These are phyloP conservation scores for Pangasius sanitwongsei DNA, from an alignment of 2,797 vertebrate genomes.

Conservation along the genomic window DNA sequence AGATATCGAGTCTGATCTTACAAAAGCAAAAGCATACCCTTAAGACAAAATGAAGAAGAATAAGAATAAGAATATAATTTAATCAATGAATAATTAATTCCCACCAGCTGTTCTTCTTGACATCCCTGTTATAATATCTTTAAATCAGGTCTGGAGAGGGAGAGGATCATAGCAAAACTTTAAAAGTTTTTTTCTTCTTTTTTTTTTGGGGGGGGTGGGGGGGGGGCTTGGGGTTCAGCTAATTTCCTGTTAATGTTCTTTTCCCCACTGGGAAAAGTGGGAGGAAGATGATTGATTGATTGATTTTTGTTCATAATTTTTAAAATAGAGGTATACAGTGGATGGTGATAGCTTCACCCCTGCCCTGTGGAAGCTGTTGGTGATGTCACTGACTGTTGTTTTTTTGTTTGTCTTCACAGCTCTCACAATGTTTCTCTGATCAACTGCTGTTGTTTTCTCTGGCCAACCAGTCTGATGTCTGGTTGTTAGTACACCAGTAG, in stretches of 20 bases:
- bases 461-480: background rate
- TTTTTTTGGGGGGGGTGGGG: no score
- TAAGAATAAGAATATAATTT: background rate
- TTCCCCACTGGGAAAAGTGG: background rate
- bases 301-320: no score
- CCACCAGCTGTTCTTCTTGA: background rate
- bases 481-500: background rate
- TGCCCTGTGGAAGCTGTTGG: background rate
- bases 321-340: no score
- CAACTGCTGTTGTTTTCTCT: background rate
- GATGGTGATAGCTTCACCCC: background rate
- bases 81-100: background rate
- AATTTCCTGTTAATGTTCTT: background rate
- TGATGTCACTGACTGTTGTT: background rate
- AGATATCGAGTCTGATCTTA: background rate
- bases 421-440: background rate
- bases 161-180: background rate
- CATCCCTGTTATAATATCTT: background rate
- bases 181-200: no score
- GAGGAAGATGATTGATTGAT: background rate
- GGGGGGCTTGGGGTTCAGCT: no score
- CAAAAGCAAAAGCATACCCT: background rate
- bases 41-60: background rate
- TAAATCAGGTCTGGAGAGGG: background rate
- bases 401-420: background rate